Evolutionary conservation across 1,140 invertebrate species (phyloP).

Genomic region (Mesaphorura yosii): DNA sequence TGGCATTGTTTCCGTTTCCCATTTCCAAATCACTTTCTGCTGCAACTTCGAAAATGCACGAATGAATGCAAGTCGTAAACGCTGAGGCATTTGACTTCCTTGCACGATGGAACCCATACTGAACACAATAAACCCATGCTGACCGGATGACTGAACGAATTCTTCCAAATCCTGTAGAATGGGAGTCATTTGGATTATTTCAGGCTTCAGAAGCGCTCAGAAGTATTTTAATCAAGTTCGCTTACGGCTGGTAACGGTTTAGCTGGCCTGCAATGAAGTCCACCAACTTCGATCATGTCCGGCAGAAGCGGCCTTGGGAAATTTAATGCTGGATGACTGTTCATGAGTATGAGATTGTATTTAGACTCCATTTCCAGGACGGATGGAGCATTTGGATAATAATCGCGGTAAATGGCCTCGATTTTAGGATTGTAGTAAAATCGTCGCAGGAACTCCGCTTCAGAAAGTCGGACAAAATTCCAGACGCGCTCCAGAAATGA

Average conservation of each 20-base stretch:
- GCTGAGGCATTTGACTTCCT: constrained; percentile 14
- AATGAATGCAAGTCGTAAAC: constrained; percentile 5
- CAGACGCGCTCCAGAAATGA: constrained; percentile 7
- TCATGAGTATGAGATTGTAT: constrained; percentile 43
- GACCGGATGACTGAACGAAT: constrained; percentile 27
- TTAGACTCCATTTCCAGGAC: constrained; percentile 39
- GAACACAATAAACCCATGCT: constrained; percentile 55
- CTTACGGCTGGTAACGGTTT: constrained; percentile 17
- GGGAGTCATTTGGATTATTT: neutral
- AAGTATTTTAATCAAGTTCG: neutral
- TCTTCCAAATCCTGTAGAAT: constrained; percentile 30
- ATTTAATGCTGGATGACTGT: constrained; percentile 44
- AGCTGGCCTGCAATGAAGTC: constrained; percentile 32
- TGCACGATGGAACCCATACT: constrained; percentile 49
- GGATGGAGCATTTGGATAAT: constrained; percentile 33
- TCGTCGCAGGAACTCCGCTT: constrained; percentile 25
- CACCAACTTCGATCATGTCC: constrained; percentile 46
- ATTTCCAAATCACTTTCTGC: constrained; percentile 27
- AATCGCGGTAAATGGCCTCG: constrained; percentile 23
- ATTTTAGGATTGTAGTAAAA: constrained; percentile 13
- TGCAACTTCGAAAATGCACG: constrained; percentile 24
- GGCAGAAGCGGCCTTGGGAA: constrained; percentile 40
- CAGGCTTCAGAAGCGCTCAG: neutral
- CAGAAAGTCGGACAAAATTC: neutral
- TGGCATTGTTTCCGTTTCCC: neutral